Base-by-base conservation (phyloP, 1,140 invertebrate species). In the Pseudobourletiella spinata region DNA sequence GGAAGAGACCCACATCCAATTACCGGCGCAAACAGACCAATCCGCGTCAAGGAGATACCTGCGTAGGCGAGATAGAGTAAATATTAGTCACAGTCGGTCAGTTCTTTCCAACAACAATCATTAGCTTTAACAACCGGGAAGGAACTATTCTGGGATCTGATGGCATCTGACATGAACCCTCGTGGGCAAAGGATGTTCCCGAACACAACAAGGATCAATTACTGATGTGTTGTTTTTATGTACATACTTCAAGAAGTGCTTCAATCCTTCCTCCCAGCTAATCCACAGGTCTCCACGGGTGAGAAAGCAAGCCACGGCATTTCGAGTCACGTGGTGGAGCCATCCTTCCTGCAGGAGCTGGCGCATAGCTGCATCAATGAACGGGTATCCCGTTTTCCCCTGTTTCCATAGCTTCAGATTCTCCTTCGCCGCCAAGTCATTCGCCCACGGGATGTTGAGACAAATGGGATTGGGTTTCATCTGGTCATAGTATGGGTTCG, bases 1-100 rank as follows among this genome's bases (percentile, higher is more conserved):
- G 25, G 82, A 83, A 4, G 84, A 85, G 3, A 88, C 82, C 85
- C 85, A 87, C 84, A 87, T 86, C 86, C 86, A 88, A 74, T 87
- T 88, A 26, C 85, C 86, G 20, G 85, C 83, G 73, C 83, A 85
- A 1, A 88, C 83, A 2, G 85, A 86, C 82, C 82, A 84, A 73
- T 85, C 83, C 61, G 84, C 86, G 72, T 88, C 85, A 0, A 87
- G 73, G 46, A 87, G 74, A 69, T 85, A 84, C 59, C 75, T 75
- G 46, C 4, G 1, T 8, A 39, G 32, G n/a, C n/a, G n/a, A n/a
- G 72, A 70, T 69, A 76, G 77, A 6, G 76, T 72, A 74, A 76
- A 59, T 30, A 2, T 42, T 42, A 18, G 35, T 42, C 18, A 42
- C 35, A 42, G 35, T 14, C 14, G 35, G 14, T 42, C 28, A 55